Conservation (phyloP, 2,113 vertebrate genomes). For the Stigmatopora argus region DNA sequence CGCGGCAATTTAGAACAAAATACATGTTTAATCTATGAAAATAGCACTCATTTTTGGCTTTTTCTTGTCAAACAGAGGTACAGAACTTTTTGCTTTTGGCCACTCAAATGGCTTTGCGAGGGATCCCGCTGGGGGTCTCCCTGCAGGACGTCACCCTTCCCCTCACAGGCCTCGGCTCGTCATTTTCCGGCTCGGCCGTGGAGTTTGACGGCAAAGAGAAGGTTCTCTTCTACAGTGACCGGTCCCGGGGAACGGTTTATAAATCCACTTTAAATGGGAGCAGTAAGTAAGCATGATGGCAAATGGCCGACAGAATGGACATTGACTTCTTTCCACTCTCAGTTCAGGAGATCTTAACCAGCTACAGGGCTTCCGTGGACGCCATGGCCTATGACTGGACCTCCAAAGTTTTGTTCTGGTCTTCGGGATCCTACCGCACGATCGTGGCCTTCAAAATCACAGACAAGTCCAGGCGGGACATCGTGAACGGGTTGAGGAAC, state of each 20-base stretch:
- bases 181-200: conserved; percentile 58
- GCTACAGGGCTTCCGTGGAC: conserved; percentile 55
- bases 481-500: conserved; percentile 51
- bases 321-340: neutral
- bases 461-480: conserved; percentile 61
- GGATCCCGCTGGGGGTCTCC: conserved; percentile 60
- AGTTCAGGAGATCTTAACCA: conserved; percentile 62
- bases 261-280: conserved; percentile 63
- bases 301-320: neutral
- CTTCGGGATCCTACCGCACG: conserved; percentile 39
- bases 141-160: conserved; percentile 63
- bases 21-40: too few species aligned
- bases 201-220: conserved; percentile 60
- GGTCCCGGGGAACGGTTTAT: conserved; percentile 54
- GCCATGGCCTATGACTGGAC: conserved; percentile 71
- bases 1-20: too few species aligned
- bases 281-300: conserved; percentile 39
- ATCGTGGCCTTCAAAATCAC: conserved; percentile 57
- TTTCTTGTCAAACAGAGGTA: conserved; percentile 52
- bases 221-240: conserved; percentile 59
- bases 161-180: conserved; percentile 37
- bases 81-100: conserved; percentile 61
- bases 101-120: conserved; percentile 50
- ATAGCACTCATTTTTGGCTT: neutral
- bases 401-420: conserved; percentile 69